A percentile compares a stretch with the other conserved stretches of the same genome.
phyloP scores from a whole-genome alignment of 2,113 vertebrate genomes.

The Eulacestoma nigropectus region DNA sequence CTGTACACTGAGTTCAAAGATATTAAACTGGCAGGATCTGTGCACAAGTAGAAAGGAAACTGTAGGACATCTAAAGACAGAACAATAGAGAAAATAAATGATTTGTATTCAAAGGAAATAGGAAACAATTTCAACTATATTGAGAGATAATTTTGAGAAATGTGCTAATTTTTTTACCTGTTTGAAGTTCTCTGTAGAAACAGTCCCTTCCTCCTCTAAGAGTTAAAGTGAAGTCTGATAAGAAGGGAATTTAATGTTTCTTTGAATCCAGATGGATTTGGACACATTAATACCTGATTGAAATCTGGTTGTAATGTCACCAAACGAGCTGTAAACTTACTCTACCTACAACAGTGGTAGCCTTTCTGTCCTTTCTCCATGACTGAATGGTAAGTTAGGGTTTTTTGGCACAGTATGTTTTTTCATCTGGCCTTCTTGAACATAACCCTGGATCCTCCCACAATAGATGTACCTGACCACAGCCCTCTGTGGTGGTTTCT shows the following conservation, averaged over 20 bases:
- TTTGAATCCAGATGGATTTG: neutral
- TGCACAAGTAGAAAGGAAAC: neutral
- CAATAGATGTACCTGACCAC: neutral
- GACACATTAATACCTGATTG: neutral
- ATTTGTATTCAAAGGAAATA: neutral
- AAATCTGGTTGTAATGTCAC: neutral
- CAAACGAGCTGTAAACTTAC: neutral
- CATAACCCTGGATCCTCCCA: neutral
- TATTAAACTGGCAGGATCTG: neutral
- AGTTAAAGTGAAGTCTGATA: neutral
- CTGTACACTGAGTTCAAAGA: neutral
- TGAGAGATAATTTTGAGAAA: neutral
- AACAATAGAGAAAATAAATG: neutral
- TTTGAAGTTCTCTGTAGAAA: neutral
- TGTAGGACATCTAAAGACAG: neutral
- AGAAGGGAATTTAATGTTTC: neutral
- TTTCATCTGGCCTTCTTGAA: neutral
- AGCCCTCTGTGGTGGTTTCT: neutral
- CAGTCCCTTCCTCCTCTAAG: accelerated
- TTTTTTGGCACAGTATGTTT: neutral
- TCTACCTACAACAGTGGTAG: neutral
- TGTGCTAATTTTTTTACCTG: neutral
- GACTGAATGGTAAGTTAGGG: neutral
- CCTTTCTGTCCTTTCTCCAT: neutral
- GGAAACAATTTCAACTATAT: neutral